Evolutionary conservation across 2,888 invertebrate genomes (phyloP), one percentile per base, ranked within the genome.

Genomic region (Mesorhabditis sp.): DNA sequence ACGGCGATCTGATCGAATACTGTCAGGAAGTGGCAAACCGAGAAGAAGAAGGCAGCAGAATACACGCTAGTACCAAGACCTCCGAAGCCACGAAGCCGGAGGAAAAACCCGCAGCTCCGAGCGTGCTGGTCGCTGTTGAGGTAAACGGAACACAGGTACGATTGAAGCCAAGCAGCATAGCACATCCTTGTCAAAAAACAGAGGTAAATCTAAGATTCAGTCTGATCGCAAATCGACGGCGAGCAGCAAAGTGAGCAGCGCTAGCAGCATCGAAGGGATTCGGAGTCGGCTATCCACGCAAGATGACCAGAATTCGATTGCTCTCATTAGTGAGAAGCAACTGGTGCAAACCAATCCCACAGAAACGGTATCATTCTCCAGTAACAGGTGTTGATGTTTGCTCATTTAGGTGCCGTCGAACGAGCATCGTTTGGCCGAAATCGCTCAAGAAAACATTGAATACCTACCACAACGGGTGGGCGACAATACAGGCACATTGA

Each of bases 311-410:
- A 50, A 50, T n/a, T 50, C 58, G 58, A 50, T 50, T n/a, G 7
- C 58, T n/a, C n/a, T 50, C 10, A 50, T 50, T n/a, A 50, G 58
- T 50, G 58, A 50, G 58, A 50, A 50, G n/a, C 58, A 50, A 50
- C 58, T 28, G 28, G 28, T 28, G 28, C 28, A 28, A 28, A 28
- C 28, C 28, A 28, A 28, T 28, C 28, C 28, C 28, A 28, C 28
- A 28, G 28, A 28, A 28, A 28, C 28, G 28, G 28, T 28, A 28
- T 28, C 28, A 28, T 28, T 28, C 28, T 28, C 28, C 28, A 28
- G 28, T 28, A 28, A 28, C 28, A 28, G 28, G 28, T 28, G 28
- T 28, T 28, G 28, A 28, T 28, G 28, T 28, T 28, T 28, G 28
- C 28, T 28, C 28, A 28, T 28, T 28, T 28, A 28, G 28, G 28